Conservation (phyloP, 2,888 invertebrate species). For the Agrotis ipsilon region DNA sequence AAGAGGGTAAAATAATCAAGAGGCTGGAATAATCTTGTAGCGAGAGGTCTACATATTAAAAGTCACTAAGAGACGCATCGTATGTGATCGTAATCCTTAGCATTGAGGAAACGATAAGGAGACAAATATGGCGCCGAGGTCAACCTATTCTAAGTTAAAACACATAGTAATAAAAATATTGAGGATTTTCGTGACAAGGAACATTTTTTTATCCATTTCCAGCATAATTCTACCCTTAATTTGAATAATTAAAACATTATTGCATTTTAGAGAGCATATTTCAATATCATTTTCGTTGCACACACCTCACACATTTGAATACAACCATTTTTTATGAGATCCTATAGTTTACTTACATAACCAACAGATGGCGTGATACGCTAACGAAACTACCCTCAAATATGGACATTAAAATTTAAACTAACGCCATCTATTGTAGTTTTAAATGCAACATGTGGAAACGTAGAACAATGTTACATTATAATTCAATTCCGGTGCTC, state of each 20-base stretch:
- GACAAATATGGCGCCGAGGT: no score
- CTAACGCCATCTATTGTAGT: slow-evolving; percentile 24
- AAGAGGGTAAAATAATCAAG: not conserved
- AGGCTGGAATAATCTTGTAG: no score
- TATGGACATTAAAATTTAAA: slow-evolving; percentile 5
- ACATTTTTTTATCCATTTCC: slow-evolving; percentile 12
- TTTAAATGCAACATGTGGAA: slow-evolving; percentile 14
- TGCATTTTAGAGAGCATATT: slow-evolving; percentile 47
- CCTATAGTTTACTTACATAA: slow-evolving; percentile 26
- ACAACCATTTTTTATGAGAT: slow-evolving; percentile 39
- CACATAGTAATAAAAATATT: not conserved
- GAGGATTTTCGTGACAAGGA: not conserved
- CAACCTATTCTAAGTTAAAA: no score
- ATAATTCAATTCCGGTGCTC: slow-evolving; percentile 9
- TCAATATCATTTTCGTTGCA: slow-evolving; percentile 18
- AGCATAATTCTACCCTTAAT: slow-evolving; percentile 15
- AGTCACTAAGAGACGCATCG: not conserved
- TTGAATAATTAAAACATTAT: slow-evolving; percentile 10
- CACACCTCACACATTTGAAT: not conserved
- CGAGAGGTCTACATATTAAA: not conserved
- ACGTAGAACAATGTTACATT: not conserved
- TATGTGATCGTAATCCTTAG: not conserved
- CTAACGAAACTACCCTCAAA: slow-evolving; percentile 21
- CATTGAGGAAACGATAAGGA: not conserved
- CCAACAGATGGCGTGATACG: slow-evolving; percentile 26